Conservation (phyloP, 2,113 vertebrate species). For the Numenius arquata region DNA sequence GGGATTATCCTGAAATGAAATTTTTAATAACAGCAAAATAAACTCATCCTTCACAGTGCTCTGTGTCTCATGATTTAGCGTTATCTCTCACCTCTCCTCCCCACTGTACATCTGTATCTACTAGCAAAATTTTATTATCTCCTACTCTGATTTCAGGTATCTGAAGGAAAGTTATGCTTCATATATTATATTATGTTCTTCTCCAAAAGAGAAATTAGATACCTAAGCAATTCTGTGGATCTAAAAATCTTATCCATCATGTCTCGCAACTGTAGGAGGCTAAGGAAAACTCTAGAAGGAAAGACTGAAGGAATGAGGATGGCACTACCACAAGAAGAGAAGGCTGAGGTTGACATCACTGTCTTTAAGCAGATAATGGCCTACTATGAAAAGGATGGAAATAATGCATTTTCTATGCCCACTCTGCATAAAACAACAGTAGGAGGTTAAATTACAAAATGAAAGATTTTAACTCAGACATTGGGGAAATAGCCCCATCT, state of each 20-base stretch:
- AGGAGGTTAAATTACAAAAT: neutral
- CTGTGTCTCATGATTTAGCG: neutral
- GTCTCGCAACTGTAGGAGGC: neutral
- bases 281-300: neutral
- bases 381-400: neutral
- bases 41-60: conserved; percentile 48
- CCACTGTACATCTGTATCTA: neutral
- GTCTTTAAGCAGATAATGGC: neutral
- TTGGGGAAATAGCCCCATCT: neutral
- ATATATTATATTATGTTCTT: neutral
- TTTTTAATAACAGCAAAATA: conserved; percentile 65
- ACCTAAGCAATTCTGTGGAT: neutral
- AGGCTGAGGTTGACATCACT: accelerated
- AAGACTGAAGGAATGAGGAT: neutral
- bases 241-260: neutral
- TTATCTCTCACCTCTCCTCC: conserved; percentile 39
- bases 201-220: neutral
- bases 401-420: neutral
- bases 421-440: neutral
- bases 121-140: neutral
- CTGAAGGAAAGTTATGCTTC: neutral
- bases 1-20: conserved; percentile 54
- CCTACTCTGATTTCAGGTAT: neutral
- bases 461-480: neutral
- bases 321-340: neutral